Evolutionary conservation across 2,113 vertebrate species (phyloP), one percentile per base, ranked within the genome.

Genomic region (Cyanistes caeruleus): DNA sequence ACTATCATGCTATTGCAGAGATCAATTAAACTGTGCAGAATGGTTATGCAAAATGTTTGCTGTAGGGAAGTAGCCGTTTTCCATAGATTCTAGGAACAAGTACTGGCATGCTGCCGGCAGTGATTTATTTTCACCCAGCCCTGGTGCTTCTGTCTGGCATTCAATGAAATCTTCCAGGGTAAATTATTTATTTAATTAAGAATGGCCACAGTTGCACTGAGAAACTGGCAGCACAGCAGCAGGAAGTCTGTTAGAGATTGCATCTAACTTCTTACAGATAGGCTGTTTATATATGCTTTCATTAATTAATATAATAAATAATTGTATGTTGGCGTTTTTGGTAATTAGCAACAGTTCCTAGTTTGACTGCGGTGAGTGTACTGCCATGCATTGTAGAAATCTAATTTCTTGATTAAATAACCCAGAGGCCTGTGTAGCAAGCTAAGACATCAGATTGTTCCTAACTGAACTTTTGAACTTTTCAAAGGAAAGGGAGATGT

Each of bases 131-230:
- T 90, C 92, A 83, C 79, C 75, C 92, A 88, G 55, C n/a, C 53
- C 39, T 3, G 19, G 49, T 94, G 85, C 88, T 91, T 83, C 75
- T 88, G 88, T 87, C 79, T 97, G 78, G 85, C 79, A 59, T 46
- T 90, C 85, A 93, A 43, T 65, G 59, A 94, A 89, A 33, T 80
- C 88, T 92, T 95, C 72, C 79, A 76, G 72, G 59, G 63, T 37
- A 65, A 76, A 95, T 96, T 95, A 97, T 95, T 95, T 96, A 94
- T 95, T 97, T 95, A 86, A 80, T 86, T 83, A 73, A 78, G 59
- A 53, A 24, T 2, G 41, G 75, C 88, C 82, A 69, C 63, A 46
- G 70, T 93, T 80, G 72, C 72, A 51, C 75, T 0, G 10, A 73
- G 85, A 83, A 78, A 69, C 58, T 90, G 90, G 88, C 88, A 90